phyloP scores from a whole-genome alignment of 2,797 vertebrate genomes.

The Neoniphon sammara region DNA sequence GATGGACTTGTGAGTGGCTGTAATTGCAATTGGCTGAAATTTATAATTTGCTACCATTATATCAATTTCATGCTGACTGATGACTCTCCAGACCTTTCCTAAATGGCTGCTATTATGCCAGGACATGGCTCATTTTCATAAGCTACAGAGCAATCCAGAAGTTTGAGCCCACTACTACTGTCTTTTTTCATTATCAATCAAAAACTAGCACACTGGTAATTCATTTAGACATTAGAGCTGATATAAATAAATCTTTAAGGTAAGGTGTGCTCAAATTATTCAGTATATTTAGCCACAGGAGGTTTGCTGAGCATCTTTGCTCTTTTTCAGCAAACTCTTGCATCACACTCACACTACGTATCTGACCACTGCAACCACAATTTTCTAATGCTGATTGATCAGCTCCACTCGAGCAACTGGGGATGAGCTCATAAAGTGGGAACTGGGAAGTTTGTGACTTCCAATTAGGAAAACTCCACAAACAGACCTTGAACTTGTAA shows the following conservation, averaged over 20 bases:
- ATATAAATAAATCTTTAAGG: too few species aligned
- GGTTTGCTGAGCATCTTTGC: background rate
- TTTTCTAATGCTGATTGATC: background rate
- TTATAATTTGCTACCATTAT: slow-evolving; percentile 49
- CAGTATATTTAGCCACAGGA: slow-evolving; percentile 25
- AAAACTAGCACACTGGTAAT: too few species aligned
- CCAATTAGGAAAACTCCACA: too few species aligned
- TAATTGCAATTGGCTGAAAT: slow-evolving; percentile 15
- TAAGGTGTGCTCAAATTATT: too few species aligned
- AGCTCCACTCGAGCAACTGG: slow-evolving; percentile 6
- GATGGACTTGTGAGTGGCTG: slow-evolving; percentile 9
- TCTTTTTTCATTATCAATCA: too few species aligned
- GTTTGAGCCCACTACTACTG: too few species aligned
- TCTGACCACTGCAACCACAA: too few species aligned
- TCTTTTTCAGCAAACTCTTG: too few species aligned
- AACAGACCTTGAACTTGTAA: too few species aligned
- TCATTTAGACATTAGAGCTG: too few species aligned
- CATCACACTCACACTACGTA: too few species aligned
- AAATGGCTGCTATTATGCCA: slow-evolving; percentile 8
- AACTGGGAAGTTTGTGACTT: too few species aligned
- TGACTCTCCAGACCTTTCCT: slow-evolving; percentile 21
- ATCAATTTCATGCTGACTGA: slow-evolving; percentile 48
- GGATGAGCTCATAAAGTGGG: background rate
- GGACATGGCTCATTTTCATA: slow-evolving; percentile 14
- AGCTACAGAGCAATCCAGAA: background rate